A percentile compares a stretch with the other conserved stretches of the same genome.
Evolutionary conservation across 2,888 invertebrate species (phyloP).

Genomic region (Deroplatys truncata): DNA sequence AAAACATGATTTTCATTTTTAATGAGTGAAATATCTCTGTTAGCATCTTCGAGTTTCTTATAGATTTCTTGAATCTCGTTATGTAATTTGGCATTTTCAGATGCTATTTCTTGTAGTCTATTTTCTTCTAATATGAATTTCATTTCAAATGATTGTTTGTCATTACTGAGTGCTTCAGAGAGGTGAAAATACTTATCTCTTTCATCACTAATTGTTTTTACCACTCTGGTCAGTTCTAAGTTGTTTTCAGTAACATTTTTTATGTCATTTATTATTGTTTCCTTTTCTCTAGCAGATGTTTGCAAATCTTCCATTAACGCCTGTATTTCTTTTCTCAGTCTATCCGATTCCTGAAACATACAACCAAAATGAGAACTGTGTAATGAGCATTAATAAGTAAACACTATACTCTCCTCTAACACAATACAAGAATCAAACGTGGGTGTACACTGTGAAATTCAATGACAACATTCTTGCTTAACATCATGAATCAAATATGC

Average conservation of each 20-base stretch:
- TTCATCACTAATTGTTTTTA: slow-evolving; percentile 23
- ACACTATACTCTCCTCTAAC: no score
- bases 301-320: slow-evolving; percentile 13
- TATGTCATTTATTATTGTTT: slow-evolving; percentile 21
- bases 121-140: slow-evolving; percentile 2
- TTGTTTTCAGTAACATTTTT: slow-evolving; percentile 28
- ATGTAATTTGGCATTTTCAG: slow-evolving; percentile 22
- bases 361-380: neutral
- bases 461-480: no score
- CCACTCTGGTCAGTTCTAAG: slow-evolving; percentile 22
- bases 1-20: slow-evolving; percentile 3
- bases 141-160: slow-evolving; percentile 19
- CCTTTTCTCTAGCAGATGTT: slow-evolving; percentile 20
- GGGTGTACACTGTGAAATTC: no score
- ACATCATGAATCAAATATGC: no score
- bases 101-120: neutral
- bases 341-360: neutral
- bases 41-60: slow-evolving; percentile 5
- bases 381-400: neutral
- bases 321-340: neutral
- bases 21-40: neutral
- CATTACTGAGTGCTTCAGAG: slow-evolving; percentile 7
- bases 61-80: slow-evolving; percentile 22
- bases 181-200: slow-evolving; percentile 23
- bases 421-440: no score